These are phyloP conservation scores for Ephialtes manifestator DNA, from an alignment of 2,888 invertebrate species.

Conservation along the genomic window DNA sequence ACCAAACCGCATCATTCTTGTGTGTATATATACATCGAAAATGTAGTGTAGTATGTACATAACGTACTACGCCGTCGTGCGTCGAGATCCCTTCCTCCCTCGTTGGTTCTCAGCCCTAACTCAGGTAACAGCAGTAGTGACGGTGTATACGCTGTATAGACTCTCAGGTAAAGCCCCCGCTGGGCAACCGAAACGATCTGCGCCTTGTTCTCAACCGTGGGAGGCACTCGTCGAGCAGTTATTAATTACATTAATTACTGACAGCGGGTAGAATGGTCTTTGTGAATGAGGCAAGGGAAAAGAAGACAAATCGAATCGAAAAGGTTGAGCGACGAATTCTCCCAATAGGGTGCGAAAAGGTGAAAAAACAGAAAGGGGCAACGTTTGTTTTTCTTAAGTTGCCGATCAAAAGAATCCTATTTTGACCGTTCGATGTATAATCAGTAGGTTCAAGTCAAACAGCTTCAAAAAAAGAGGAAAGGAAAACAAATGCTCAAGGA, in stretches of 20 bases:
- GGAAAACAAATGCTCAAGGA: not conserved
- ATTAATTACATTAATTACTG: conserved; percentile 82
- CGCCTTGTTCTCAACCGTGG: conserved; percentile 76
- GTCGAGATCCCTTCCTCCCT: conserved; percentile 20
- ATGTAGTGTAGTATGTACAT: conserved; percentile 7
- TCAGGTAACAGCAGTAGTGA: conserved; percentile 22
- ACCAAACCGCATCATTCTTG: conserved; percentile 30
- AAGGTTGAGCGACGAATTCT: not conserved
- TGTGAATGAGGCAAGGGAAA: not conserved
- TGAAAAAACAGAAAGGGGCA: not conserved
- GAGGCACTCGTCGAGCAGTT: conserved; percentile 80
- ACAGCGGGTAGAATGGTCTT: conserved; percentile 3
- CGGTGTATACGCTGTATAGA: conserved; percentile 25
- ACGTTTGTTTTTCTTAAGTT: conserved; percentile 42
- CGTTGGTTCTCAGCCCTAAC: conserved; percentile 8
- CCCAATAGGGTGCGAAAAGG: conserved; percentile 19
- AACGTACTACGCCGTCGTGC: conserved; percentile 21
- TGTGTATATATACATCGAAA: not conserved
- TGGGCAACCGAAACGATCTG: conserved; percentile 74
- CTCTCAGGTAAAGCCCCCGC: conserved; percentile 80
- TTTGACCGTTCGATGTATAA: conserved; percentile 24
- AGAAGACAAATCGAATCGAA: not conserved
- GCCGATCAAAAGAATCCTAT: conserved; percentile 39
- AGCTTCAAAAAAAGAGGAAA: not conserved
- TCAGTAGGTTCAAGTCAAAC: conserved; percentile 12